These are phyloP conservation scores for Bombus balteatus DNA, from an alignment of 1,140 invertebrate genomes.

Conservation along the genomic window DNA sequence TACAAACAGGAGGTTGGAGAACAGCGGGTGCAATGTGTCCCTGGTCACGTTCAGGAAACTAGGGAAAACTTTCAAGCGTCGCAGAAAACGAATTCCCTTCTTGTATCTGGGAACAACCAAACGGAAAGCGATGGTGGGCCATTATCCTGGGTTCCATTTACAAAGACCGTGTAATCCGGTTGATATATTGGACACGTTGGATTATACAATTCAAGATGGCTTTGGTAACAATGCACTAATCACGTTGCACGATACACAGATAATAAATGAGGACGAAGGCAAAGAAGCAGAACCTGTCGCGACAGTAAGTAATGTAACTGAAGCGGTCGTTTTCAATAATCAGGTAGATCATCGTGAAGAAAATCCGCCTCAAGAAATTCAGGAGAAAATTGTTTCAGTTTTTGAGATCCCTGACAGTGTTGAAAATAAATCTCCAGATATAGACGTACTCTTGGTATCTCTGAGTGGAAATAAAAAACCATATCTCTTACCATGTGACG, in stretches of 20 bases:
- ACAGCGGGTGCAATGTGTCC: not conserved
- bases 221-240: not conserved
- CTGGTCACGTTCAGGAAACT: constrained; percentile 53
- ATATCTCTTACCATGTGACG: accelerated
- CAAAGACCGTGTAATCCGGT: not conserved
- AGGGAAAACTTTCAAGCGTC: constrained; percentile 42
- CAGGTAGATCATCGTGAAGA: not conserved
- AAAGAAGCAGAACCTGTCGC: not conserved
- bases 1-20: too few species aligned
- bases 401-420: not conserved
- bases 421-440: not conserved
- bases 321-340: not conserved
- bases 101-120: constrained; percentile 12
- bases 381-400: not conserved
- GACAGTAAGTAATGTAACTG: not conserved
- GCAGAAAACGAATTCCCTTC: not conserved
- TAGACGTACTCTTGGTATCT: not conserved
- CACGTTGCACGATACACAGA: not conserved
- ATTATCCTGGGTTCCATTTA: too few species aligned
- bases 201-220: not conserved
- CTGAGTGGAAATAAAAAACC: not conserved
- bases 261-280: not conserved
- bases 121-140: accelerated
- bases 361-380: not conserved
- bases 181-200: not conserved